Evolutionary conservation across 2,888 invertebrate species (phyloP), one percentile per base, ranked within the genome.

Genomic region (Eupsilia transversa): DNA sequence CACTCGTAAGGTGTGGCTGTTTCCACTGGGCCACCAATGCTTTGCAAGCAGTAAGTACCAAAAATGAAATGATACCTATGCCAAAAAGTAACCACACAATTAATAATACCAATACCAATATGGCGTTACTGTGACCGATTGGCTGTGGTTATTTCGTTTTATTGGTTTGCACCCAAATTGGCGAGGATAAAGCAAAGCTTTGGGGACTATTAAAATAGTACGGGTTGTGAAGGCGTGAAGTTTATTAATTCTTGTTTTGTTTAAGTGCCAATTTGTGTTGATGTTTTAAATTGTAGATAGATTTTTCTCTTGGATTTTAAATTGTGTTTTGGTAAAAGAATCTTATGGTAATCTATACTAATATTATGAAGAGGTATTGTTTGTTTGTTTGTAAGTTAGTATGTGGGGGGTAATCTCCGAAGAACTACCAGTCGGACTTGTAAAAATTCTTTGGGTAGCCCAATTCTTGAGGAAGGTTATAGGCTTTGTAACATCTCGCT

Each of bases 61-160:
- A 46, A 27, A 49, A 23, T 27, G 0, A 23, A 74, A 43, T 35
- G 0, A 41, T 56, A n/a, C n/a, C n/a, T n/a, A 41, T 60, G 7
- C 20, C 9, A 33, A 64, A 30, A 41, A 30, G n/a, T 23, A 14
- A 73, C 76, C 49, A 57, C 80, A 74, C 9, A 52, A 64, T 46
- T 23, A 46, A 59, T 80, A 52, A 54, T 20, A 65, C 17, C 17
- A 52, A 54, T 20, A 65, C 17, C 17, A 81, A 81, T 20, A 75
- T 30, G 60, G 60, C 43, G n/a, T 20, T 57, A 63, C 59, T 74
- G 46, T 71, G 78, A 81, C 67, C 75, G 65, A 85, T 87, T 87
- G 46, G 79, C 33, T 65, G 27, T 17, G 77, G 85, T 77, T 70
- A 72, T 72, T 79, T 79, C n/a, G 38, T 65, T 67, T 79, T 61